Conservation (phyloP, 2,888 invertebrate genomes). For the Plagodis dolabraria region DNA sequence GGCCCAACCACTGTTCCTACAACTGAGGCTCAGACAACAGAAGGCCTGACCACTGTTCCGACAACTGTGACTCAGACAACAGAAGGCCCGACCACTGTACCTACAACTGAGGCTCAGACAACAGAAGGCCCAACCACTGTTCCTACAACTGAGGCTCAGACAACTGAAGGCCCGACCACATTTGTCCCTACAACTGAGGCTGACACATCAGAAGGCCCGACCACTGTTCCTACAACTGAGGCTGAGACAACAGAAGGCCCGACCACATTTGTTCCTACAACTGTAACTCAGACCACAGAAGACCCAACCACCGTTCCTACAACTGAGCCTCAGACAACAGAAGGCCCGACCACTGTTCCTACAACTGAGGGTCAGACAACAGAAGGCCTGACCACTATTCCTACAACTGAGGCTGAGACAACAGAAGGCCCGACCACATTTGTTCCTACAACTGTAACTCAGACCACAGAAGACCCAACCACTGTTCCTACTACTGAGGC, state of each 20-base stretch:
- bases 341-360: neutral
- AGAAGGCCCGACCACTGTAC: too few species aligned
- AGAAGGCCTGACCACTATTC: too few species aligned
- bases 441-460: neutral
- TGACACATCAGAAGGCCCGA: too few species aligned
- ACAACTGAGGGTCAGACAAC: neutral
- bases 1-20: slow-evolving; percentile 5
- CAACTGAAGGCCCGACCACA: slow-evolving; percentile 14
- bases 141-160: slow-evolving; percentile 19
- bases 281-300: neutral
- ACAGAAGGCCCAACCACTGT: too few species aligned
- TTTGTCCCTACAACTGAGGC: too few species aligned
- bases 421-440: neutral
- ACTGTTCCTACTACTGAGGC: neutral
- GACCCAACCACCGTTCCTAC: slow-evolving; percentile 2
- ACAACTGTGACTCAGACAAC: too few species aligned
- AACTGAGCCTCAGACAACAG: neutral
- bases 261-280: too few species aligned
- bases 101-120: too few species aligned
- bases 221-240: too few species aligned
- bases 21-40: slow-evolving; percentile 14
- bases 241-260: too few species aligned
- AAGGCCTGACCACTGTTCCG: neutral
- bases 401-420: neutral
- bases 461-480: neutral